Conservation (phyloP, 1,140 invertebrate species). For the Bradynema listronoti region DNA sequence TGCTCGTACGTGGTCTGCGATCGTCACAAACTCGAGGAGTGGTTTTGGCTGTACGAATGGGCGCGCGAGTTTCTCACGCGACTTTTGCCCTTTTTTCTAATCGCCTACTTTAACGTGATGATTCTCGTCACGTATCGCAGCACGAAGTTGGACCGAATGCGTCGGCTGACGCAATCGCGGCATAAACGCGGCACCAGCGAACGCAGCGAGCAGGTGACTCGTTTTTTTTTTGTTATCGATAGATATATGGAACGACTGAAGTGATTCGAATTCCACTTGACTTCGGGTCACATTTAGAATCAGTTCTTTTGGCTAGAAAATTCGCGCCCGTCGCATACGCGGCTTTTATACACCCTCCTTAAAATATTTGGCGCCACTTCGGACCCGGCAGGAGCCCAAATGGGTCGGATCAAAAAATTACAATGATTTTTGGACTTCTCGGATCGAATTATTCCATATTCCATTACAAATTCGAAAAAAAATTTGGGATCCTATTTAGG, state of each 20-base stretch:
- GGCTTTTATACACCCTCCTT: no score
- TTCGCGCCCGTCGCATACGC: no score
- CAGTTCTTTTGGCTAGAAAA: no score
- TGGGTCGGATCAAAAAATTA: no score
- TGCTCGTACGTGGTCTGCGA: conserved; percentile 49
- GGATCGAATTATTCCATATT: no score
- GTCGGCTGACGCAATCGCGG: conserved; percentile 42
- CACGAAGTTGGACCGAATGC: conserved; percentile 50
- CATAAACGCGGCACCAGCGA: conserved; percentile 41
- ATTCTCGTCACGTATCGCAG: conserved; percentile 55
- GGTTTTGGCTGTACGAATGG: conserved; percentile 52
- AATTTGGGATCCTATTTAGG: no score
- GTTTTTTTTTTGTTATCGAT: conserved; percentile 5
- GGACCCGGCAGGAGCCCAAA: no score
- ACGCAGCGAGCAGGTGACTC: conserved; percentile 47
- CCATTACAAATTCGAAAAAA: no score
- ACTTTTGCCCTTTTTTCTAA: conserved; percentile 53
- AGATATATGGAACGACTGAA: not conserved
- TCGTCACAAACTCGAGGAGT: conserved; percentile 35
- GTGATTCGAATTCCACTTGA: not conserved
- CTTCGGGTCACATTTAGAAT: no score
- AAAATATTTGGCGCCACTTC: no score
- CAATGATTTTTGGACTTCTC: no score
- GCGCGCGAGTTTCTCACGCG: conserved; percentile 51
- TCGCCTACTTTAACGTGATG: conserved; percentile 53